phyloP scores from a whole-genome alignment of 1,140 invertebrate species.

The Neotoxoptera formosana region DNA sequence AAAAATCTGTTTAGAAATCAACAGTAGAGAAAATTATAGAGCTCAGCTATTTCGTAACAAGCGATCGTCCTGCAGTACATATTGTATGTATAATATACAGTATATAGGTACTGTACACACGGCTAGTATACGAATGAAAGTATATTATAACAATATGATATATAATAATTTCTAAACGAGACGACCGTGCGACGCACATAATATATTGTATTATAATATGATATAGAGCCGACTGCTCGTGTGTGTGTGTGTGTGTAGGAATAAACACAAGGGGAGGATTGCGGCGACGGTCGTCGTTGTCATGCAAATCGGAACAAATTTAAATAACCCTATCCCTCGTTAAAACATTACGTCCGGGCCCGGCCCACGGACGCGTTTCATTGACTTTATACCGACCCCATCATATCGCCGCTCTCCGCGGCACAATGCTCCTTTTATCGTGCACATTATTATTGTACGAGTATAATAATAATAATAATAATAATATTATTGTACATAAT shows the following conservation, averaged over 20 bases:
- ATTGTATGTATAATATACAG: too few species aligned
- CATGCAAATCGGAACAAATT: conserved; percentile 56
- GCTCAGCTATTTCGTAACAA: not conserved
- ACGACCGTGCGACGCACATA: not conserved
- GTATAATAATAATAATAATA: conserved; percentile 33
- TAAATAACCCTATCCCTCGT: conserved; percentile 54
- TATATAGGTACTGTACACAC: not conserved
- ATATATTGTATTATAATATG: not conserved
- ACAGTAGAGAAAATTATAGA: not conserved
- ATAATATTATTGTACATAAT: not conserved
- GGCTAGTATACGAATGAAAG: not conserved
- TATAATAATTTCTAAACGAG: conserved; percentile 17
- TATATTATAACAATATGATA: not conserved
- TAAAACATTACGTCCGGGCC: conserved; percentile 50
- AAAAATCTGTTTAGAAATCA: not conserved
- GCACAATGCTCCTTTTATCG: conserved; percentile 40
- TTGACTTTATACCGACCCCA: conserved; percentile 49
- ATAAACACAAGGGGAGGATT: conserved; percentile 25
- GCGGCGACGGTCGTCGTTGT: conserved; percentile 35
- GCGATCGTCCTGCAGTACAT: not conserved
- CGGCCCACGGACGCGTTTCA: conserved; percentile 38
- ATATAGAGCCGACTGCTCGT: not conserved
- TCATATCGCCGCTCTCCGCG: not conserved
- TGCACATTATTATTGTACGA: conserved; percentile 33
- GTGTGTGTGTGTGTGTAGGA: not conserved